phyloP scores from a whole-genome alignment of 2,113 vertebrate species.

The Zosterops lateralis region DNA sequence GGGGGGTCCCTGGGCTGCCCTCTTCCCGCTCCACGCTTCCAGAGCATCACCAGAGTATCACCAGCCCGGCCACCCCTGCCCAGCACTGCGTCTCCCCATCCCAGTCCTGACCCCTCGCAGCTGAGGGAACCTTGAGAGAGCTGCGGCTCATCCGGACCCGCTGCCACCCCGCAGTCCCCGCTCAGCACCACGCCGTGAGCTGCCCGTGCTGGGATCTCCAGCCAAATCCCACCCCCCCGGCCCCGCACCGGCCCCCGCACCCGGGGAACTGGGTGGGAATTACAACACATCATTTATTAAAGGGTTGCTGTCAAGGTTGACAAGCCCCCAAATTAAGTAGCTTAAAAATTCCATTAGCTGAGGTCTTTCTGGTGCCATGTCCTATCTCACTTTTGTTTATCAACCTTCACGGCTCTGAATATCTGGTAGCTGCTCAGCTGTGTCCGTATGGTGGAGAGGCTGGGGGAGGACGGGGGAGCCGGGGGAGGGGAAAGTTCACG shows the following conservation, averaged over 20 bases:
- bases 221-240: background rate
- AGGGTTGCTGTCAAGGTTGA: conserved; percentile 41
- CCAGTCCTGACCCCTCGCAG: background rate
- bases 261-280: background rate
- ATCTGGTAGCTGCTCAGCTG: conserved; percentile 60
- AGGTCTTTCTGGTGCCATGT: conserved; percentile 66
- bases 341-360: conserved; percentile 69
- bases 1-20: too few relatives aligned
- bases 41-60: background rate
- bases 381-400: conserved; percentile 67
- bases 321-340: conserved; percentile 63
- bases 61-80: background rate
- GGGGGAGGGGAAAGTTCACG: background rate
- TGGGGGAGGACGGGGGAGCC: background rate
- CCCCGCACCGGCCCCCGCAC: background rate
- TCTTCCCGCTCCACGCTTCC: background rate
- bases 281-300: conserved; percentile 54
- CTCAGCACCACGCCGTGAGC: background rate
- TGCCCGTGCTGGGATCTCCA: rapidly evolving
- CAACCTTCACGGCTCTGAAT: conserved; percentile 67
- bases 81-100: rapidly evolving
- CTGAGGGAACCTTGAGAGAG: background rate
- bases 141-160: background rate
- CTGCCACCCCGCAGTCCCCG: background rate
- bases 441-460: background rate